These are phyloP conservation scores for Orthonyx spaldingii DNA, from an alignment of 2,113 vertebrate genomes.

Conservation along the genomic window DNA sequence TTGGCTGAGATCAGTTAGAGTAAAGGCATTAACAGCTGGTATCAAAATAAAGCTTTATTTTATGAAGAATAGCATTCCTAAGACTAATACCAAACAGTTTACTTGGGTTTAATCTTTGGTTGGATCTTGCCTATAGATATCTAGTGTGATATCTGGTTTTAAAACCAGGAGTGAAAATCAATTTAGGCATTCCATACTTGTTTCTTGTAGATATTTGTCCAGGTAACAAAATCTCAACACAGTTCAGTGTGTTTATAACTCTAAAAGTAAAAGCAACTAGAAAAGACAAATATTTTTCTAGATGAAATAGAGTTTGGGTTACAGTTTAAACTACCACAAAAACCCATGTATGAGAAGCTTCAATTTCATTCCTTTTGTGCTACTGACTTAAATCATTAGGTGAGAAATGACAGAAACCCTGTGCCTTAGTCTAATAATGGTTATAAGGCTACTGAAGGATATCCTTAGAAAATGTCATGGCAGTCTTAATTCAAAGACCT, in stretches of 20 bases:
- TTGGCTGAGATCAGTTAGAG: neutral
- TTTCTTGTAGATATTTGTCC: neutral
- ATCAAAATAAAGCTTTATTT: neutral
- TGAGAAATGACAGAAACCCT: neutral
- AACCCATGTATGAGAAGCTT: neutral
- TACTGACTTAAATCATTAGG: neutral
- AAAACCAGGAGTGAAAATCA: neutral
- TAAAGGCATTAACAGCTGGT: neutral
- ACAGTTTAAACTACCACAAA: neutral
- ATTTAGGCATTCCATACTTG: neutral
- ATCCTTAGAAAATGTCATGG: neutral
- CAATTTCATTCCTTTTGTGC: neutral
- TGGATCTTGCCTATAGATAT: neutral
- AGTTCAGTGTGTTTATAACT: neutral
- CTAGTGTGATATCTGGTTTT: neutral
- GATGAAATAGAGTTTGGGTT: neutral
- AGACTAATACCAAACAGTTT: neutral
- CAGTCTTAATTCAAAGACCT: neutral
- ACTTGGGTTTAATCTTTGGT: neutral
- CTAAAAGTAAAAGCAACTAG: conserved; percentile 11
- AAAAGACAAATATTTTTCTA: neutral
- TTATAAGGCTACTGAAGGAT: neutral
- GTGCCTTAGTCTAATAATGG: neutral
- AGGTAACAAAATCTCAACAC: neutral
- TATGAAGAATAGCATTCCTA: neutral